A percentile compares a stretch with the other conserved stretches of the same genome.
Conservation (phyloP, 2,113 vertebrate species). For the Cyprinodon tularosa region DNA sequence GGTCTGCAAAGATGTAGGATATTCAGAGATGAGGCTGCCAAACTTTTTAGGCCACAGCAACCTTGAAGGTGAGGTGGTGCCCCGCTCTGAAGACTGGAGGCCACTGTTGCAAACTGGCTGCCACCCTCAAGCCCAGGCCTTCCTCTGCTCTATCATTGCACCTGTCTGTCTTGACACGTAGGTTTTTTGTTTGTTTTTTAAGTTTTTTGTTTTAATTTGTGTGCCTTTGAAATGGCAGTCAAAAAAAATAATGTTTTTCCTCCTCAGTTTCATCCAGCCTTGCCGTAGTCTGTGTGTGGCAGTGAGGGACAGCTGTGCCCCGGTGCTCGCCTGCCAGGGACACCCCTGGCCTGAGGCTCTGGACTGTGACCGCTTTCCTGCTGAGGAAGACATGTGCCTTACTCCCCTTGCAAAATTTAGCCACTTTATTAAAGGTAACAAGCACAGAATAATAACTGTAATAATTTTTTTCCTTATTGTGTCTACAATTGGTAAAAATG, state of each 20-base stretch:
- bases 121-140: conserved; percentile 84
- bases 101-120: conserved; percentile 83
- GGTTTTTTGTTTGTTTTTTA: conserved; percentile 45
- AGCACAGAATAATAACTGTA: neutral
- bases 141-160: conserved; percentile 88
- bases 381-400: conserved; percentile 85
- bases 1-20: conserved; percentile 85
- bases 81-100: conserved; percentile 84
- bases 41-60: conserved; percentile 89
- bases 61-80: conserved; percentile 83
- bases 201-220: neutral
- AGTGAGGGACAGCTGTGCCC: conserved; percentile 85
- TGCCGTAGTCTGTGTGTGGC: conserved; percentile 86
- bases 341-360: conserved; percentile 84
- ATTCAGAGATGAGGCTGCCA: conserved; percentile 90
- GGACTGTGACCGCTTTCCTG: conserved; percentile 85
- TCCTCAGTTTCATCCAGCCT: conserved; percentile 86
- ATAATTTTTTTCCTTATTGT: neutral
- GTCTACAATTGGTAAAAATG: neutral
- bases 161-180: conserved; percentile 90
- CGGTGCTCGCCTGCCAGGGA: conserved; percentile 83
- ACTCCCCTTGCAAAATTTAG: conserved; percentile 78
- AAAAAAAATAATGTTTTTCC: neutral
- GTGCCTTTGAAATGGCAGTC: neutral
- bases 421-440: conserved; percentile 81